Base-by-base conservation (phyloP, 2,797 vertebrate species). In the Amazona finschi region DNA sequence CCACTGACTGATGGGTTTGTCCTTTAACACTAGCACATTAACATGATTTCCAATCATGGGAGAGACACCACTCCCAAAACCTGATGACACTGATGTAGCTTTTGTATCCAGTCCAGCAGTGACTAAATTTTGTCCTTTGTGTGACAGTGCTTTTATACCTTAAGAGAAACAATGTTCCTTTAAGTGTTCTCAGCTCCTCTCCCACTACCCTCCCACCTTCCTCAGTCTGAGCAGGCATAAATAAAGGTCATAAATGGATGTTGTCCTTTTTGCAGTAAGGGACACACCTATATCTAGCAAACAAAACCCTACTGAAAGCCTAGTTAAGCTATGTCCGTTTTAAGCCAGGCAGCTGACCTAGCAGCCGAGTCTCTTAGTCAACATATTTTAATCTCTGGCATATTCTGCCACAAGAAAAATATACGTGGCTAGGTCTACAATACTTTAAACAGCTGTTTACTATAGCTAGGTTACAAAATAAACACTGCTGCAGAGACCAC, bases 401-500 rank as follows among this genome's bases (percentile, higher is more conserved):
- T 83, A 76, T 39, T 92, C 77, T 52, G 88, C 96, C 95, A 92
- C 57, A 91, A 90, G 94, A 90, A 94, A 97, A 92, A 92, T 89
- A 97, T 92, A 97, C 86, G 85, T 65, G 90, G 89, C 88, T 92
- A 95, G 92, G 75, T 91, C 91, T 92, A 77, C 95, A 96, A 97
- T 96, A 96, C 93, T 93, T 95, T 94, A 92, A 97, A 96, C 87
- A 97, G 91, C 90, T 96, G 95, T 97, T 97, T 97, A 97, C 96
- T 91, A 94, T 93, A 97, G 94, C 87, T 96, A 96, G 88, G 88
- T 97, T 96, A 97, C 86, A 97, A 97, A 97, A 97, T 95, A 96
- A 95, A 94, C 95, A 82, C 91, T 94, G 91, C 91, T 92, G 92
- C 49, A 87, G 93, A 96, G 90, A 93, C 91, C 89, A 90, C n/a